Evolutionary conservation across 37 sponge, comb jelly and placozoan species (phyloP), one percentile per base, ranked within the genome.

Genomic region (Lycopodina hypogea): DNA sequence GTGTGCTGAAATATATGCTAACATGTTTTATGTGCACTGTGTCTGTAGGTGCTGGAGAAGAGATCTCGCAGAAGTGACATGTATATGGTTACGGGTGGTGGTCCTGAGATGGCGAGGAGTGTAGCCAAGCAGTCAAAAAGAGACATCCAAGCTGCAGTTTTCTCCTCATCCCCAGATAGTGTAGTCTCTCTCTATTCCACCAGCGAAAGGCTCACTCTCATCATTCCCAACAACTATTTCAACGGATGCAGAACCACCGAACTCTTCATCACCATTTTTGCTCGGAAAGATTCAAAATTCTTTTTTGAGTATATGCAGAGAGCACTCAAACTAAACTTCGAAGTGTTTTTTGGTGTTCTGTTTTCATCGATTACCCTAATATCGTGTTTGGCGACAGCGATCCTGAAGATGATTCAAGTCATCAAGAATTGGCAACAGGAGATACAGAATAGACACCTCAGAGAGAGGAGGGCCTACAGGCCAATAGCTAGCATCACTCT

Each of bases 331-430:
- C 14, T 71, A 42, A 71, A 71, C 29, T n/a, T 48, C 51, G 15
- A 30, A 8, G 51, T 71, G 19, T 71, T 71, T 45, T 71, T 45
- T n/a, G 30, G 71, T 45, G 4, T 71, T 22, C 42, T 71, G 2
- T 45, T 71, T 22, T 40, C 50, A 18, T 4, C 2, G 35, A 39
- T 71, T 6, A 30, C 39, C 4, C 51, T 71, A 3, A 22, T 21
- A 39, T 40, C 51, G 17, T 21, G 42, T 3, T 23, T 71, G 4
- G 24, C 19, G 23, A 8, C 42, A n/a, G 35, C 19, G 2, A 28
- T 45, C 3, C 42, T 14, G 18, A 41, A 42, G 71, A 2, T 21
- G 3, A 41, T 71, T 23, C 45, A 45, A 4, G 7, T 42, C 3
- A 36, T 30, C 3, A 7, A 3, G 37, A 24, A 45, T 8, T 48